phyloP scores from a whole-genome alignment of 2,113 vertebrate species.

The Mesitornis unicolor region DNA sequence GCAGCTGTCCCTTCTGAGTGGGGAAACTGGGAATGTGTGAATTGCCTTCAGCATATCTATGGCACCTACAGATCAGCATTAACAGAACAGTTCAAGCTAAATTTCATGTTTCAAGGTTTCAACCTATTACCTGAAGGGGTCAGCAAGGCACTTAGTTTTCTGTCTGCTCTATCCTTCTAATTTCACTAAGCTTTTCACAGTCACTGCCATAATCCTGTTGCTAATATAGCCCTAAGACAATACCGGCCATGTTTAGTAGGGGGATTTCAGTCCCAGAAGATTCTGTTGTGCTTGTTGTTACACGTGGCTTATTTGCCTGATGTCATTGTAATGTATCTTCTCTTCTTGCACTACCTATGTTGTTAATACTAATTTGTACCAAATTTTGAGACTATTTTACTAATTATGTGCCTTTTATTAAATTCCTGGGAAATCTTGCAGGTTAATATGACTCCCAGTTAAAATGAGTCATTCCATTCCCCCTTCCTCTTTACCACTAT shows the following conservation, averaged over 20 bases:
- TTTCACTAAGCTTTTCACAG: not conserved
- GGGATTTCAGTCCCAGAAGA: not conserved
- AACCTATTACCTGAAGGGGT: conserved; percentile 32
- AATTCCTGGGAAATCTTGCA: not conserved
- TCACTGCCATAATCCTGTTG: not conserved
- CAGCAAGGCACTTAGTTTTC: conserved; percentile 38
- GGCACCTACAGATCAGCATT: not conserved
- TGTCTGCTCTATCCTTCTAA: not conserved
- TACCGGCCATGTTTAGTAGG: not conserved
- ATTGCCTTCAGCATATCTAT: not conserved
- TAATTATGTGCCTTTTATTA: not conserved
- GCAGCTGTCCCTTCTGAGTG: not conserved
- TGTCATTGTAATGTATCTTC: not conserved
- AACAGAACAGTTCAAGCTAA: not conserved
- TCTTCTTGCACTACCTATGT: not conserved
- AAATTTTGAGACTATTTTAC: not conserved
- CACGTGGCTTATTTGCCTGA: not conserved
- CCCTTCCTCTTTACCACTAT: not conserved
- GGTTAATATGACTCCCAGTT: not conserved
- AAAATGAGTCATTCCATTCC: not conserved
- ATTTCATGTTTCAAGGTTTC: not conserved
- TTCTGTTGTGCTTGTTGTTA: not conserved
- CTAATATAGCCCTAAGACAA: not conserved
- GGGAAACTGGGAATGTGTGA: not conserved
- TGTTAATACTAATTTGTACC: not conserved